Base-by-base conservation (phyloP, 2,113 vertebrate species). In the Dryoscopus gambensis region DNA sequence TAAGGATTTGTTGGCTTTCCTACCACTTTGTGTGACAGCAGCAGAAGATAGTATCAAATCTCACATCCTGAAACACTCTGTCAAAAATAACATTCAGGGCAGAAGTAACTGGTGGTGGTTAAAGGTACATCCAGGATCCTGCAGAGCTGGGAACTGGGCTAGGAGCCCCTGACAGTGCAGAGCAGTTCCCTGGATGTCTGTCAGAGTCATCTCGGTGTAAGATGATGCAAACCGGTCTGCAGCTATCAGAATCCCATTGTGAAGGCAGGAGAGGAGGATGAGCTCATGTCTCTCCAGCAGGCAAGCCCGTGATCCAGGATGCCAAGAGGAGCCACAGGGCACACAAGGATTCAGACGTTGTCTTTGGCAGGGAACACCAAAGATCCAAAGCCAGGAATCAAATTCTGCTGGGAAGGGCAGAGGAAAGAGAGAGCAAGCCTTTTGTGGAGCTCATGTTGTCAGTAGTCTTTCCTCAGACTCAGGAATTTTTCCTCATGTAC, bases 1-100 rank as follows among this genome's bases (percentile, higher is more conserved):
- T 96, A 84, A 94, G 70, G 94, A 91, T 96, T 95, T 97, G 65
- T 22, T 89, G 89, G 49, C 81, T 96, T 95, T 87, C 64, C 70
- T 95, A 28, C 77, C 14, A 65, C 70, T 76, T 69, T 59, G 57
- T 82, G 5, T 94, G 94, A 96, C 94, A 97, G 94, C 77, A 73
- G 42, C 10, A 82, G 73, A 75, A 85, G 89, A 94, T 67, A 24
- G 13, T 23, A 93, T 94, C 81, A 46, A 85, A 91, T 46, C 46
- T 55, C 60, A 70, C 53, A 47, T 21, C 11, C 76, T 89, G 84
- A 82, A 91, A 67, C 24, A 70, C 33, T 65, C 68, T 1, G 6
- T 35, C 67, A 49, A 64, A 93, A 95, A 95, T 44, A 89, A 30
- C 44, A 84, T 49, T 84, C 37, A 37, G 46, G 82, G 31, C 39